Base-by-base conservation (phyloP, 2,113 vertebrate species). In the Xiphorhynchus elegans region DNA sequence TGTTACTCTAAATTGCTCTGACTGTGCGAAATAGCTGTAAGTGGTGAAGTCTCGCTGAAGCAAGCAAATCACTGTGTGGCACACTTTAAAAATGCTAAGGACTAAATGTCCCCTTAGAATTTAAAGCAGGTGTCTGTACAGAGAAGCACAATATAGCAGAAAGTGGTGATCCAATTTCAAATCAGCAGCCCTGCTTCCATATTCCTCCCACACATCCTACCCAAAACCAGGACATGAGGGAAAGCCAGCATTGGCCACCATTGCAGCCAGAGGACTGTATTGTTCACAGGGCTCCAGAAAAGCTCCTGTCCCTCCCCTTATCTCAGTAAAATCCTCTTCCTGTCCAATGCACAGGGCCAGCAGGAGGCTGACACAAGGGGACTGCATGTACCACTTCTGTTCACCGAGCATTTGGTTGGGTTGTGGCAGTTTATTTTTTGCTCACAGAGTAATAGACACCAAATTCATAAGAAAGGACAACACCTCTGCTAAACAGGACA, bases 11-110 rank as follows among this genome's bases (percentile, higher is more conserved):
- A 93, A 85, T 89, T 89, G 52, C 40, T 67, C 92, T 88, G 72
- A 94, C 78, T 95, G 62, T 75, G 82, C 73, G 93, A 94, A 97
- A 94, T 59, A 89, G 56, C 89, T 93, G 15, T 69, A 56, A 96
- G 70, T 67, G 14, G 72, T 56, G 14, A 70, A 89, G 67, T 42
- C 47, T 77, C 28, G 82, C 90, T 94, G 73, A 91, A 95, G 92
- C 83, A 91, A 82, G 87, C 82, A 94, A 86, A 89, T 92, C 73
- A 70, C 46, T 73, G 63, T 62, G 58, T 31, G 60, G 83, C 79
- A 74, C 49, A 53, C 60, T 86, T 95, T 81, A 44, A 73, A 95
- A 93, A 90, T 69, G 49, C 62, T 82, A 76, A 72, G 74, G 70
- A 92, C 93, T 67, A 31, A 76, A 79, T 60, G 64, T 92, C 55